Evolutionary conservation across 2,888 invertebrate species (phyloP).

Genomic region (Podotricha telesiphe): DNA sequence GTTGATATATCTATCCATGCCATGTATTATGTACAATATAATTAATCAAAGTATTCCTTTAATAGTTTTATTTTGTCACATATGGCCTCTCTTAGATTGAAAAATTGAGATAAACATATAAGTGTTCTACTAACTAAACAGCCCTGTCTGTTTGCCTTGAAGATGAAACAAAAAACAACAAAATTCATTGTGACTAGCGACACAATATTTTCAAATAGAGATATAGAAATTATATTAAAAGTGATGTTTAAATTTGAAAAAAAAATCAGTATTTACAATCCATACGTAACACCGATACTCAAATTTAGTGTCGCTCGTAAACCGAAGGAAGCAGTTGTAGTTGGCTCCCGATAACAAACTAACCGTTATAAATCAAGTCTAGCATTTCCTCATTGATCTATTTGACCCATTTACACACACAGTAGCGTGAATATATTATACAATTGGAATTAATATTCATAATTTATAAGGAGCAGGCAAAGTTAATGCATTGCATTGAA

Average conservation of each 20-base stretch:
- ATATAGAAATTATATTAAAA: not conserved
- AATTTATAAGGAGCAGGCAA: not conserved
- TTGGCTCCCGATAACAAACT: conserved; percentile 58
- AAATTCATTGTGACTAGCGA: not conserved
- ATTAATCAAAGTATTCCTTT: no score
- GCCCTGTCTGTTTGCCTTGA: not conserved
- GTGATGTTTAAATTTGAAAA: not conserved
- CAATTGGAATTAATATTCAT: not conserved
- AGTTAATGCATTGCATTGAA: conserved; percentile 2
- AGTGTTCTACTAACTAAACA: no score
- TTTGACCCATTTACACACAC: conserved; percentile 52
- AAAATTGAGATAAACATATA: no score
- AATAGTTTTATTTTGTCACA: no score
- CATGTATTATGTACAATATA: no score
- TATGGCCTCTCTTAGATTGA: no score
- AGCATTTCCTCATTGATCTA: conserved; percentile 65
- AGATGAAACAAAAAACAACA: not conserved
- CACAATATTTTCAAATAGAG: not conserved
- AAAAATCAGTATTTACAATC: conserved; percentile 6
- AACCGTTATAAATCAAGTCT: conserved; percentile 61
- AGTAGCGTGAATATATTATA: conserved; percentile 30
- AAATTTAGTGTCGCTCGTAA: conserved; percentile 56
- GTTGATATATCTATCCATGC: no score
- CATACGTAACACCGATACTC: conserved; percentile 33
- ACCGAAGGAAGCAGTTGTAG: conserved; percentile 55